These are phyloP conservation scores for Drosophila littoralis DNA, from an alignment of 1,140 invertebrate species.

Conservation along the genomic window DNA sequence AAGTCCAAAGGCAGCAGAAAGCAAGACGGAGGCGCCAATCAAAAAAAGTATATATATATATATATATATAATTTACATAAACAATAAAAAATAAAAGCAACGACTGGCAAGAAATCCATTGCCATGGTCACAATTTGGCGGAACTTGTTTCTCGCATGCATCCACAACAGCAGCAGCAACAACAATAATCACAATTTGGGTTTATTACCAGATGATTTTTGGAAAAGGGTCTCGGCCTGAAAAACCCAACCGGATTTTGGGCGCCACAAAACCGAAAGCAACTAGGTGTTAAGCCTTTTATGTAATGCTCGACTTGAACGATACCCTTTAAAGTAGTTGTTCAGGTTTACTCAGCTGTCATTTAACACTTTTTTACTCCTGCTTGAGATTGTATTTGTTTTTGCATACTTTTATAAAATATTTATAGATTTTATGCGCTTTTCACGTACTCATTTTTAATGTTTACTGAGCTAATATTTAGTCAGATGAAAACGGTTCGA, in stretches of 20 bases:
- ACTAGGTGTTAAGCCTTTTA: not conserved
- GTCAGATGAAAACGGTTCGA: no score
- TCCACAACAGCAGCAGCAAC: conserved; percentile 4
- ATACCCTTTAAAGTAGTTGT: conserved; percentile 2
- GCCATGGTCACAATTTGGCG: conserved; percentile 81
- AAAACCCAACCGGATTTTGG: conserved; percentile 60
- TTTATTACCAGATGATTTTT: conserved; percentile 69
- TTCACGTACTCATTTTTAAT: no score
- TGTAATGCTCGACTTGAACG: not conserved
- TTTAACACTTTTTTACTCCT: not conserved
- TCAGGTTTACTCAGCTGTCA: no score
- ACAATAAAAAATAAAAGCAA: conserved; percentile 55
- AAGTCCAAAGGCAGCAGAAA: conserved; percentile 41
- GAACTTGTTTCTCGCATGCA: conserved; percentile 68
- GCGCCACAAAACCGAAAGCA: conserved; percentile 10
- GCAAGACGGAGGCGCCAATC: conserved; percentile 25
- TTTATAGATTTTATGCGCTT: no score
- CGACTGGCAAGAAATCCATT: conserved; percentile 67
- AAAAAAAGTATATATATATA: conserved; percentile 26
- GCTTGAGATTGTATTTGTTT: not conserved
- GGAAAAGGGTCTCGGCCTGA: conserved; percentile 51
- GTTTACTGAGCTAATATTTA: no score
- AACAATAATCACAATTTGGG: conserved; percentile 44
- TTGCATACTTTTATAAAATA: no score
- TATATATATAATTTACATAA: conserved; percentile 62